These are phyloP conservation scores for Pelochelys cantorii DNA, from an alignment of 2,797 vertebrate genomes.

Conservation along the genomic window DNA sequence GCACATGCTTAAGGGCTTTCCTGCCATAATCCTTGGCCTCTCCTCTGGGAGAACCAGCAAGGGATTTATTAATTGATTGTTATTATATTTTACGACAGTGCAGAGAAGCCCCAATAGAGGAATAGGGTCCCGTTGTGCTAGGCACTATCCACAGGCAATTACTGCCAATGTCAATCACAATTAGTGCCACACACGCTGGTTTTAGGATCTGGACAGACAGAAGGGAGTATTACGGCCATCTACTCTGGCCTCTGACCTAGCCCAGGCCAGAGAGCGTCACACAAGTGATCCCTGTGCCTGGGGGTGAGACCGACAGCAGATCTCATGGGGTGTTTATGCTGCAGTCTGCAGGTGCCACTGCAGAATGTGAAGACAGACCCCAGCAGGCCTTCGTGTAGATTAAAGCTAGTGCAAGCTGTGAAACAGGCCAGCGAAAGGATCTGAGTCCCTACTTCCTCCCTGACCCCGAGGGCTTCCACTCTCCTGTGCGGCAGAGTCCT, in stretches of 20 bases:
- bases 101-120: neutral
- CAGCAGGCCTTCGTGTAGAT: neutral
- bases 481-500: too few species aligned
- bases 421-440: too few species aligned
- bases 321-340: neutral
- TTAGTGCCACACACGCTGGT: neutral
- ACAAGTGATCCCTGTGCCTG: neutral
- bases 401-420: too few species aligned
- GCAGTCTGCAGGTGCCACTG: neutral
- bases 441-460: too few species aligned
- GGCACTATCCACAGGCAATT: neutral
- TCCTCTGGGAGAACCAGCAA: neutral
- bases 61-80: neutral
- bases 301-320: neutral
- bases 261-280: neutral
- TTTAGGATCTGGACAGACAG: neutral
- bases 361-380: neutral
- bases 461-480: too few species aligned
- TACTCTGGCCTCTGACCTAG: neutral
- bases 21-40: neutral
- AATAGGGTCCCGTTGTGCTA: neutral
- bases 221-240: neutral
- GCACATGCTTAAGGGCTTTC: neutral
- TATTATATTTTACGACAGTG: neutral
- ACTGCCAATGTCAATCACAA: neutral